A percentile compares a stretch with the other conserved stretches of the same genome.
Evolutionary conservation across 2,113 vertebrate species (phyloP).

Genomic region (Dicerorhinus sumatrensis): DNA sequence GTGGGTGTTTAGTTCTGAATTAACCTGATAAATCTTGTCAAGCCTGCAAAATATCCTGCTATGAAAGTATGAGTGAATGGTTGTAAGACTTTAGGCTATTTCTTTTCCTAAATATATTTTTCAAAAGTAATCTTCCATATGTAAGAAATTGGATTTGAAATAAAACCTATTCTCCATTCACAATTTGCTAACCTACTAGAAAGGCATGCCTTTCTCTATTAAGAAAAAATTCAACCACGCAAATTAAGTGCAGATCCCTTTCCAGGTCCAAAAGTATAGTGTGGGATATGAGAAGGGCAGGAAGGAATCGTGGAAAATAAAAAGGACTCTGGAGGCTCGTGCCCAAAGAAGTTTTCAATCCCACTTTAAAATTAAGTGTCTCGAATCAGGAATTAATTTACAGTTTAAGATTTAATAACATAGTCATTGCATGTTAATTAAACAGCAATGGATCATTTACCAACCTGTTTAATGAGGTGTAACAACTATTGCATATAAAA

Average conservation of each 20-base stretch:
- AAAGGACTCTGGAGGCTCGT: conserved; percentile 50
- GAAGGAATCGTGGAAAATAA: conserved; percentile 71
- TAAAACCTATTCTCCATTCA: conserved; percentile 40
- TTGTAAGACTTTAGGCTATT: not conserved
- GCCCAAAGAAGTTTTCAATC: conserved; percentile 83
- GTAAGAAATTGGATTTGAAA: conserved; percentile 34
- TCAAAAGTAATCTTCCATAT: conserved; percentile 52
- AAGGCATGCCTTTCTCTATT: conserved; percentile 31
- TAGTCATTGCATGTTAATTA: conserved; percentile 87
- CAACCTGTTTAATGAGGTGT: conserved; percentile 86
- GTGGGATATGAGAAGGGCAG: not conserved
- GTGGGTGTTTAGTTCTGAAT: not conserved
- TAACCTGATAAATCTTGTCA: not conserved
- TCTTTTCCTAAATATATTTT: not conserved
- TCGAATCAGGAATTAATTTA: conserved; percentile 87
- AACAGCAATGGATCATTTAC: conserved; percentile 87
- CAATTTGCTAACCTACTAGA: conserved; percentile 16
- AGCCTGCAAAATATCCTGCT: not conserved
- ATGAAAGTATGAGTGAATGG: not conserved
- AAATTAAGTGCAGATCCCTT: conserved; percentile 46
- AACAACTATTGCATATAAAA: conserved; percentile 85
- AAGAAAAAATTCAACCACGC: conserved; percentile 5
- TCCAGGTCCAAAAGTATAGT: not conserved
- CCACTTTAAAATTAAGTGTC: conserved; percentile 85
- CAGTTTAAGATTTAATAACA: conserved; percentile 87